Evolutionary conservation across 2,888 invertebrate genomes (phyloP).

Genomic region (Cremastinae sp.): DNA sequence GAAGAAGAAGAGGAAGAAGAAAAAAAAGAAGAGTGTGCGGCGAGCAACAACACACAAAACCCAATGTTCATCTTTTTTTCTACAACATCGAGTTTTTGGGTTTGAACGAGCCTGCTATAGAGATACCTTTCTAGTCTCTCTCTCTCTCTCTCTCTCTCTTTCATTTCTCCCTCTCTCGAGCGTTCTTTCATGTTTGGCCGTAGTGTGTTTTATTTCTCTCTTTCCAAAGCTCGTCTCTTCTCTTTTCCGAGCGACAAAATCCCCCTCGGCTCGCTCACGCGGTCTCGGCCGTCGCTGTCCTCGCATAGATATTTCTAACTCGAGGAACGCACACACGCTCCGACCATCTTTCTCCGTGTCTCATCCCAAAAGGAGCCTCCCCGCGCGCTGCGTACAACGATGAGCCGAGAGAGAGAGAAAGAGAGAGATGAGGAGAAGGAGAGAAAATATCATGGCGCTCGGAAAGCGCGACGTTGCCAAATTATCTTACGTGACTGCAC

Average conservation of each 20-base stretch:
- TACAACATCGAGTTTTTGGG: constrained; percentile 49
- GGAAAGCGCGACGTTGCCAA: constrained; percentile 76
- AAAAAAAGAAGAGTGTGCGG: constrained; percentile 55
- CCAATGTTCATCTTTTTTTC: constrained; percentile 48
- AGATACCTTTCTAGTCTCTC: constrained; percentile 29
- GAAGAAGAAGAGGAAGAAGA: constrained; percentile 58
- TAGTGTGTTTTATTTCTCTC: constrained; percentile 55
- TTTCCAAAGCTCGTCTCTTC: constrained; percentile 27
- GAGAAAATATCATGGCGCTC: constrained; percentile 67
- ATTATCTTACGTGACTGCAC: constrained; percentile 74
- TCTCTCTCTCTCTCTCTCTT: constrained; percentile 15
- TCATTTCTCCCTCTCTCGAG: constrained; percentile 8
- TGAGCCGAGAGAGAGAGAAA: constrained; percentile 42
- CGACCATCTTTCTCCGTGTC: constrained; percentile 41
- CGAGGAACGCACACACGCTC: constrained; percentile 52
- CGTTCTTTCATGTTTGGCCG: constrained; percentile 48
- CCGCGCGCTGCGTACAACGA: constrained; percentile 28
- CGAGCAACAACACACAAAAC: constrained; percentile 55
- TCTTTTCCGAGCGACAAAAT: constrained; percentile 32
- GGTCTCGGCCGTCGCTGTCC: constrained; percentile 30
- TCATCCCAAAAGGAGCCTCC: constrained; percentile 50
- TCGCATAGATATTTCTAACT: constrained; percentile 64
- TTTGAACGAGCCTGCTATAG: constrained; percentile 31
- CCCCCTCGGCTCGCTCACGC: constrained; percentile 45
- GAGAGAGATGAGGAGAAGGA: constrained; percentile 34